phyloP scores from a whole-genome alignment of 1,140 invertebrate species.

The Platorchestia sp. region DNA sequence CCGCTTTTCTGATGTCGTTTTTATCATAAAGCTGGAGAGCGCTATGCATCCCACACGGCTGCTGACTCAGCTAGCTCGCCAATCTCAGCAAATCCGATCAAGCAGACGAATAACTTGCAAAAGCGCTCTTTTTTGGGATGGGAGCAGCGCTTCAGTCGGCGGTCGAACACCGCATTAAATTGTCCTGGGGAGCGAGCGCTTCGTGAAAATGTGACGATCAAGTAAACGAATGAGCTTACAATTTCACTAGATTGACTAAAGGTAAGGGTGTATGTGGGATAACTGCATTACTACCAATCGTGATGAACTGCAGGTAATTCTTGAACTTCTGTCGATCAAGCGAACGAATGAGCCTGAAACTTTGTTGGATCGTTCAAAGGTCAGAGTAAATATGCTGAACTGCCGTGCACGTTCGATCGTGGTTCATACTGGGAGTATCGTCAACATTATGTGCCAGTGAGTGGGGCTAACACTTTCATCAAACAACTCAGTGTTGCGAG shows the following conservation, averaged over 20 bases:
- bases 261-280: neutral
- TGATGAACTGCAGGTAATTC: neutral
- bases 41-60: slow-evolving; percentile 43
- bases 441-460: neutral
- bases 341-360: neutral
- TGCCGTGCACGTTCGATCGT: neutral
- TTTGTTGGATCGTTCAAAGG: neutral
- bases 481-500: neutral
- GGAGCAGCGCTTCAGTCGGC: neutral
- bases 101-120: slow-evolving; percentile 53
- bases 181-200: neutral
- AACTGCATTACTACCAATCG: neutral
- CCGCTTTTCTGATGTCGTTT: slow-evolving; percentile 42
- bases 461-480: too few relatives aligned
- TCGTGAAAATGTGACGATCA: neutral
- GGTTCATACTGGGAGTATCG: neutral
- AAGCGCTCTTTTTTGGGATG: neutral
- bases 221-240: slow-evolving; percentile 8
- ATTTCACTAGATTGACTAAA: neutral
- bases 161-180: slow-evolving; percentile 6
- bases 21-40: slow-evolving; percentile 27
- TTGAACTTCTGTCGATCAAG: neutral
- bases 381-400: neutral
- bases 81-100: slow-evolving; percentile 54
- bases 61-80: slow-evolving; percentile 42